phyloP scores from a whole-genome alignment of 2,113 vertebrate genomes.

The Ameiurus melas region DNA sequence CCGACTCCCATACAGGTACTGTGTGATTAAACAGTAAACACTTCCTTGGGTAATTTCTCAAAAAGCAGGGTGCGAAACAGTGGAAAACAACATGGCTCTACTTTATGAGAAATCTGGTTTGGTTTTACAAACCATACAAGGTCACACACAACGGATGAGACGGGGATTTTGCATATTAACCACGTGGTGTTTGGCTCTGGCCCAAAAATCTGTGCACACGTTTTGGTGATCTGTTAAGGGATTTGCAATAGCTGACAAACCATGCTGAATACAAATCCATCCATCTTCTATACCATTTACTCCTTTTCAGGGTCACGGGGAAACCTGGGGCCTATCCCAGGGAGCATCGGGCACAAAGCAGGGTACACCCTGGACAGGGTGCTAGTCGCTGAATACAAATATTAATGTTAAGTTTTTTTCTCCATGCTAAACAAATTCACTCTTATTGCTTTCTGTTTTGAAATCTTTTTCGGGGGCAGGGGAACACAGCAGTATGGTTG shows the following conservation, averaged over 20 bases:
- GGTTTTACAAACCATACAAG: background rate
- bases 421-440: background rate
- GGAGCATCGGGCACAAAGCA: too few relatives aligned
- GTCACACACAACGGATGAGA: background rate
- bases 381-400: background rate
- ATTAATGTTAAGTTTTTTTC: background rate
- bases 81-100: background rate
- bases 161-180: background rate
- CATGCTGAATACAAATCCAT: background rate
- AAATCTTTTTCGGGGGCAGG: background rate
- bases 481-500: background rate
- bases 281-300: too few relatives aligned
- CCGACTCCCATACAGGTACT: slow-evolving; percentile 97
- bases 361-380: too few relatives aligned
- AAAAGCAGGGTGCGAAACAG: background rate
- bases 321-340: too few relatives aligned
- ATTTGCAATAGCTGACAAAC: background rate
- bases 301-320: too few relatives aligned
- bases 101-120: background rate
- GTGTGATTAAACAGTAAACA: background rate
- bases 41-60: background rate
- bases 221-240: background rate
- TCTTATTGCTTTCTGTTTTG: background rate
- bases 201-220: background rate
- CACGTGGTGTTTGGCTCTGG: background rate